Base-by-base conservation (phyloP, 1,140 invertebrate genomes). In the Drosophila simulans region DNA sequence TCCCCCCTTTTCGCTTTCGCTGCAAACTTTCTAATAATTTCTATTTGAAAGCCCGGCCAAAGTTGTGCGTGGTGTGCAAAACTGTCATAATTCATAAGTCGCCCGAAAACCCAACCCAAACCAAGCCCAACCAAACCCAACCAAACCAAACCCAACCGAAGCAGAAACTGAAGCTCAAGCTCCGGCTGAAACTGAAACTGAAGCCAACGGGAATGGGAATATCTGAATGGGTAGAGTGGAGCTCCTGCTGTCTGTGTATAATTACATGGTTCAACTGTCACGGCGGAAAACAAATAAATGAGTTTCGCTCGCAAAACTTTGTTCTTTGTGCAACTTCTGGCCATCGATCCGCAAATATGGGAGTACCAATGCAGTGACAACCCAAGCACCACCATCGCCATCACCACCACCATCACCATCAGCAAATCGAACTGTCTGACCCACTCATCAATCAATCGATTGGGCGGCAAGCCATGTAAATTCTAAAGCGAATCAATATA, bases 31-130 rank as follows among this genome's bases (percentile, higher is more conserved):
- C 71, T 69, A 89, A 88, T 88, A 89, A 88, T 88, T 88, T 89
- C 84, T 88, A 88, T 88, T 88, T 88, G 79, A 89, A 88, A 88
- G 80, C 69, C 75, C 55, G 57, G 64, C 51, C 72, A 73, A 88
- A 88, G 83, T 88, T 86, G 76, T 80, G 83, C 83, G 70, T 88
- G 75, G 79, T 88, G 83, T 88, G 83, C 83, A 79, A 86, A 86
- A 86, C 84, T 88, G 83, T 88, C 83, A 88, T 88, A 88, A 89
- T 88, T 88, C 83, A 88, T 89, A 89, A 89, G 84, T 83, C 80
- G 60, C 65, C 37, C 22, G 7, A 20, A 37, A 49, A 35, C 25
- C 40, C 62, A 56, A 27, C 40, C 5, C 22, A n/a, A 17, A 39
- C 1, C 20, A 22, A 22, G 17, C 17, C 17, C 17, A 17, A 17